Conservation (phyloP, 2,797 vertebrate genomes). For the Semotilus atromaculatus region DNA sequence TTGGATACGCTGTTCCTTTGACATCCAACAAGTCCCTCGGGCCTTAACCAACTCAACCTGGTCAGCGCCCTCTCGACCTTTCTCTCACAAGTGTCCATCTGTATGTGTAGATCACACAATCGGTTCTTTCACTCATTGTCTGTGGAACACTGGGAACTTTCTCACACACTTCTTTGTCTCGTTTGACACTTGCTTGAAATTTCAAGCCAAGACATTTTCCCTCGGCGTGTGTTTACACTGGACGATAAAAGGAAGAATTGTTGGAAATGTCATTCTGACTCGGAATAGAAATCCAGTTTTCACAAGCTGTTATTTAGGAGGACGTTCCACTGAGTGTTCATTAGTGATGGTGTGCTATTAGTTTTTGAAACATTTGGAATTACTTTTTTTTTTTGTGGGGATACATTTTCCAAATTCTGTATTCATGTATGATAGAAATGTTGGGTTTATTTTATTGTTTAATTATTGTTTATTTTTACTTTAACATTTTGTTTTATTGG, state of each 20-base stretch:
- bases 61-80: conserved; percentile 39
- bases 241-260: conserved; percentile 29
- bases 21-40: conserved; percentile 16
- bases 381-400: background rate
- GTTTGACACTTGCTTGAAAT: conserved; percentile 29
- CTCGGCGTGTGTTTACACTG: conserved; percentile 17
- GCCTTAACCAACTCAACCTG: conserved; percentile 32
- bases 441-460: background rate
- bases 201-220: conserved; percentile 36
- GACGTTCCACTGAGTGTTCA: background rate
- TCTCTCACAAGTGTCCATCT: conserved; percentile 18
- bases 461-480: background rate
- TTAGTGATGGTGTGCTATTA: background rate
- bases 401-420: background rate
- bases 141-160: conserved; percentile 29
- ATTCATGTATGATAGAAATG: background rate
- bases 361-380: background rate
- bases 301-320: background rate
- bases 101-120: conserved; percentile 48
- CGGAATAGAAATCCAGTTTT: conserved; percentile 27
- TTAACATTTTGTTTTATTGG: no score
- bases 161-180: conserved; percentile 17
- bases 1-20: background rate
- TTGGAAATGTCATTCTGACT: conserved; percentile 20
- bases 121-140: conserved; percentile 52